Percentiles rank a stretch among this genome's conserved stretches.
Evolutionary conservation across 2,888 invertebrate genomes (phyloP).

Genomic region (Platycheirus rosarum): DNA sequence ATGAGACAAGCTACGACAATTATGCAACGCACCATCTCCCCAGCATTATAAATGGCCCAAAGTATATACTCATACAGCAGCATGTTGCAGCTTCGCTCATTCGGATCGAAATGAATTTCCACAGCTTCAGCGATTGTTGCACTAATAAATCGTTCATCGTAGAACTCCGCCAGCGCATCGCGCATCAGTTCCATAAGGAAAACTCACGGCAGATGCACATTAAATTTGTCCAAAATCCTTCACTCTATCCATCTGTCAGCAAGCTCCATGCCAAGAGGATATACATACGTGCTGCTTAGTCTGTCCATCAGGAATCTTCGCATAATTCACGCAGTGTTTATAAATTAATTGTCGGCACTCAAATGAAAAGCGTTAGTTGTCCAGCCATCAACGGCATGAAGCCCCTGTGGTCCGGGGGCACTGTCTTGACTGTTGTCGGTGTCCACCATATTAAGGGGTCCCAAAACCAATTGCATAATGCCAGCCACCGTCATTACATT

Average conservation of each 20-base stretch:
- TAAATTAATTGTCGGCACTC: constrained; percentile 75
- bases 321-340: constrained; percentile 73
- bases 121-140: neutral
- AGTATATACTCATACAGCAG: constrained; percentile 45
- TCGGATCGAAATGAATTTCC: constrained; percentile 66
- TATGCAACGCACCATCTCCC: constrained; percentile 26
- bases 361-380: constrained; percentile 75
- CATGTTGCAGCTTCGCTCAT: constrained; percentile 62
- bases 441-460: constrained; percentile 21
- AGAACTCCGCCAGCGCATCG: constrained; percentile 5
- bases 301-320: constrained; percentile 64
- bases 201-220: constrained; percentile 24
- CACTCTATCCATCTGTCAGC: constrained; percentile 64
- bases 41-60: constrained; percentile 43
- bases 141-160: constrained; percentile 71
- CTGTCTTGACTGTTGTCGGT: constrained; percentile 11
- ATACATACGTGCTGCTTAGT: constrained; percentile 58
- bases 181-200: neutral
- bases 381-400: constrained; percentile 33
- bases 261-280: constrained; percentile 13
- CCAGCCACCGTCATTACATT: constrained; percentile 27
- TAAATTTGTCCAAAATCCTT: constrained; percentile 48
- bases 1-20: constrained; percentile 64
- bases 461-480: constrained; percentile 67
- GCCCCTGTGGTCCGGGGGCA: constrained; percentile 21